Base-by-base conservation (phyloP, 1,140 invertebrate species). In the Cotesia vestalis region DNA sequence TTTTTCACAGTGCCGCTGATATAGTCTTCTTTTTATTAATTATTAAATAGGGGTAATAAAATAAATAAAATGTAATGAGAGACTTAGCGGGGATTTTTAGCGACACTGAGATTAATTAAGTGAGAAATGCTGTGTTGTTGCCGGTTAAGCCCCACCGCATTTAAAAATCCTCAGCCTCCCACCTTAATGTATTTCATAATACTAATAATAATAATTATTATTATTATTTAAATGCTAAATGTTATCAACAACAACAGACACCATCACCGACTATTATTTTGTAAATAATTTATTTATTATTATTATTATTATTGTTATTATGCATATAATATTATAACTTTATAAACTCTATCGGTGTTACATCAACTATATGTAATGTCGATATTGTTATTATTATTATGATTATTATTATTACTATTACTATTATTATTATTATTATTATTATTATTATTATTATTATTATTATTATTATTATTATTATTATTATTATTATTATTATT, bases 261-360 rank as follows among this genome's bases (percentile, higher is more conserved):
- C 5, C 38, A 40, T 9, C 9, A 40, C 9, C 78, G 70, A 77
- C 80, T 80, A 77, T 14, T 75, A 83, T 78, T 82, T 79, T 87
- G 85, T 87, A 87, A 85, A 87, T 83, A 87, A 86, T 83, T 87
- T 84, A 87, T 87, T 87, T 86, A 86, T 86, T 86, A 85, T 86
- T 81, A 85, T 85, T 85, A 82, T 86, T 86, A 85, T 83, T 83
- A 5, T 46, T 46, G 5, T 46, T 46, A 46, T 46, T 46, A 46
- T 83, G 81, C 80, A 80, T 81, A 81, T 80, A 81, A 78, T 78
- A 77, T 64, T 71, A 77, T n/a, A 60, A 17, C 61, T 14, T 53
- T 17, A 20, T 61, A 36, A 55, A 76, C 72, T 72, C 75, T 78
- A 75, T 76, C 78, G 76, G 71, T 76, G 75, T 76, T 76, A 78